A percentile compares a stretch with the other conserved stretches of the same genome.
phyloP scores from a whole-genome alignment of 2,888 invertebrate genomes.

The Polia nebulosa region DNA sequence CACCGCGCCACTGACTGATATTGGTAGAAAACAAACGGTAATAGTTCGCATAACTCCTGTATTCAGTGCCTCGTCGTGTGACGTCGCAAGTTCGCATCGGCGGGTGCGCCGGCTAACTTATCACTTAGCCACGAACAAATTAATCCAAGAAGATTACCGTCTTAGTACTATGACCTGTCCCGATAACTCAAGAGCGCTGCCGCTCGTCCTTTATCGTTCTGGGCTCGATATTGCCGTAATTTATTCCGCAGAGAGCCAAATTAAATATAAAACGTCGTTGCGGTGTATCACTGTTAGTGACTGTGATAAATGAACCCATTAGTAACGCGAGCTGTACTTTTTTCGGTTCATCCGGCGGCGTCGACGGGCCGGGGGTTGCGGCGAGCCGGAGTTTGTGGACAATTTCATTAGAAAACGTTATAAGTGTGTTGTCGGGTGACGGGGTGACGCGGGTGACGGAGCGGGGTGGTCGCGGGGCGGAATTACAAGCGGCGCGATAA shows the following conservation, averaged over 20 bases:
- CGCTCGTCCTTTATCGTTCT: conserved; percentile 85
- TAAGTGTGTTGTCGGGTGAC: conserved; percentile 88
- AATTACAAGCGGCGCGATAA: conserved; percentile 90
- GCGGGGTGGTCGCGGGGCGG: conserved; percentile 80
- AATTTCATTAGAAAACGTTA: conserved; percentile 91
- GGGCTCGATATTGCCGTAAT: conserved; percentile 88
- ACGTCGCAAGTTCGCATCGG: conserved; percentile 79
- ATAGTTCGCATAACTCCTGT: conserved; percentile 69
- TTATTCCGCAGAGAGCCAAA: conserved; percentile 89
- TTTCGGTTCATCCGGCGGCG: conserved; percentile 90
- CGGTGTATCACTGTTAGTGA: conserved; percentile 91
- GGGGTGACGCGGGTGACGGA: conserved; percentile 82
- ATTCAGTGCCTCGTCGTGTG: conserved; percentile 72
- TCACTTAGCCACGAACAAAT: conserved; percentile 88
- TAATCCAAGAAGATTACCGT: conserved; percentile 86
- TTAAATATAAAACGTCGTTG: conserved; percentile 91
- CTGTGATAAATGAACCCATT: conserved; percentile 91
- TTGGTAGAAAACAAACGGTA: conserved; percentile 69
- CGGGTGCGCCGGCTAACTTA: conserved; percentile 80
- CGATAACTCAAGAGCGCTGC: conserved; percentile 85
- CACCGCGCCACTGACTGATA: conserved; percentile 68
- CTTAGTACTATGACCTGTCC: conserved; percentile 84
- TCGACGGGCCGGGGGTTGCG: conserved; percentile 86
- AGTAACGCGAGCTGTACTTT: conserved; percentile 91
- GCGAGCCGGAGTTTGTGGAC: conserved; percentile 89